phyloP scores from a whole-genome alignment of 1,140 invertebrate species.

The Zaprionus nigranus region DNA sequence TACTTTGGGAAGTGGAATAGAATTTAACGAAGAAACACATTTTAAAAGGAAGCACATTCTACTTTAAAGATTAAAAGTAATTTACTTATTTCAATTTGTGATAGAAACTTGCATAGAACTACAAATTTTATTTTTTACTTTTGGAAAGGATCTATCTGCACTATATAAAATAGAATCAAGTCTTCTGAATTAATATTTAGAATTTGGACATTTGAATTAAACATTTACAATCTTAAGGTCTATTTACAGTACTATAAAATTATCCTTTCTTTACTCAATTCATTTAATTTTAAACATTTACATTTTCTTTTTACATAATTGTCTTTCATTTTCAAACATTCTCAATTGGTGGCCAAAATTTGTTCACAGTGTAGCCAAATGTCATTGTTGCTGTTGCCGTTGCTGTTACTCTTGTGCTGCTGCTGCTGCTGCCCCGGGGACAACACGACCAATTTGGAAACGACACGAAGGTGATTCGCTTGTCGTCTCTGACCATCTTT shows the following conservation, averaged over 20 bases:
- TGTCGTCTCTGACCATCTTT: slow-evolving; percentile 40
- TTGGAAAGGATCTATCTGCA: too few species aligned
- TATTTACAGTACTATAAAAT: neutral
- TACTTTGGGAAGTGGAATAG: neutral
- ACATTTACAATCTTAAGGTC: neutral
- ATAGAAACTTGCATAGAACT: neutral
- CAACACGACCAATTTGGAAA: slow-evolving; percentile 42
- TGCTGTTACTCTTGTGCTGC: neutral
- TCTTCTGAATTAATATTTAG: too few species aligned
- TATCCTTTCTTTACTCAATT: too few species aligned
- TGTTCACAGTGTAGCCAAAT: slow-evolving; percentile 2
- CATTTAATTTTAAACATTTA: too few species aligned
- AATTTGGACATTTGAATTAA: neutral
- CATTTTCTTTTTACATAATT: too few species aligned
- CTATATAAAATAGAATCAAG: neutral
- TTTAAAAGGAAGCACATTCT: too few species aligned
- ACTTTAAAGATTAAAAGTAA: too few species aligned
- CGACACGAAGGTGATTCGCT: slow-evolving; percentile 56
- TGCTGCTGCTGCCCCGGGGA: slow-evolving; percentile 17
- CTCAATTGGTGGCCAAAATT: neutral
- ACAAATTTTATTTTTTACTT: too few species aligned
- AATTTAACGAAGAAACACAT: neutral
- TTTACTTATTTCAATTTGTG: neutral
- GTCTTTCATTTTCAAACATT: too few species aligned
- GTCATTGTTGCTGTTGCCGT: slow-evolving; percentile 13